Conservation (phyloP, 1,140 invertebrate genomes). For the Holotrichia oblita region DNA sequence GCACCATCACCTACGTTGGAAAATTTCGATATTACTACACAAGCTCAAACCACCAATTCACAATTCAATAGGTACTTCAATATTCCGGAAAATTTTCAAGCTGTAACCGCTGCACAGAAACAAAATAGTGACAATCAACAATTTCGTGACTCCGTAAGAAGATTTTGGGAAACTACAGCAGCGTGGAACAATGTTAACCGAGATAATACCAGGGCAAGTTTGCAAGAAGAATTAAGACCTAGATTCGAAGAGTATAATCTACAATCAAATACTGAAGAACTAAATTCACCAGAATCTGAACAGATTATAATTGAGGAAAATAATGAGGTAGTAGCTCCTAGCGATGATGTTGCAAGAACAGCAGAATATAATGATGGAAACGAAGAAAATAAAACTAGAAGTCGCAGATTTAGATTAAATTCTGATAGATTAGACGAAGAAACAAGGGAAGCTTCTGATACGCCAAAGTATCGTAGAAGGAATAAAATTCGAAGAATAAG, state of each 20-base stretch:
- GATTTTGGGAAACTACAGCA: conserved; percentile 28
- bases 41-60: not conserved
- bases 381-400: conserved; percentile 30
- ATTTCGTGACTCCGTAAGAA: conserved; percentile 14
- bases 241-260: conserved; percentile 43
- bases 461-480: not conserved
- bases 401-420: conserved; percentile 37
- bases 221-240: conserved; percentile 27
- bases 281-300: not conserved
- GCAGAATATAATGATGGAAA: conserved; percentile 14
- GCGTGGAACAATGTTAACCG: conserved; percentile 1
- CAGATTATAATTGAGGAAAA: not conserved
- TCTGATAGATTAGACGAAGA: conserved; percentile 38
- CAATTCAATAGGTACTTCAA: conserved; percentile 23
- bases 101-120: not conserved
- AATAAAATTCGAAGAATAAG: conserved; percentile 32
- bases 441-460: not conserved
- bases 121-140: not conserved
- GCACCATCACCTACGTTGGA: not conserved
- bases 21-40: conserved; percentile 13
- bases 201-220: not conserved
- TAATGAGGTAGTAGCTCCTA: not conserved
- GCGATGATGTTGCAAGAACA: not conserved
- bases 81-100: not conserved
- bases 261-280: conserved; percentile 34